Evolutionary conservation across 2,888 invertebrate species (phyloP).

Genomic region (Thecophora atra): DNA sequence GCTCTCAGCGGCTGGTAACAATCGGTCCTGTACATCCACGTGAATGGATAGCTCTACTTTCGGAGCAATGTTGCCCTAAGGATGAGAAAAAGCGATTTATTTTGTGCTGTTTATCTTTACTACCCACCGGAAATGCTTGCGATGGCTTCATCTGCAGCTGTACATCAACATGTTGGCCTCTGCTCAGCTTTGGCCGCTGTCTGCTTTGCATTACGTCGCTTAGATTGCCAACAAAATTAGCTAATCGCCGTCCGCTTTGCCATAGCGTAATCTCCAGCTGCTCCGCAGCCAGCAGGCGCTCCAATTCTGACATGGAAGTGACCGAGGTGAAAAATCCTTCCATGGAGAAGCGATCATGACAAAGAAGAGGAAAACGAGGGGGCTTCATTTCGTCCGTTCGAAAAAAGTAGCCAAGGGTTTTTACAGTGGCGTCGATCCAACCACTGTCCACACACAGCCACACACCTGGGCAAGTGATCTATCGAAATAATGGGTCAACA

Average conservation of each 20-base stretch:
- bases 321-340: slow-evolving; percentile 62
- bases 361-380: slow-evolving; percentile 59
- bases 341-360: slow-evolving; percentile 61
- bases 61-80: slow-evolving; percentile 61
- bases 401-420: slow-evolving; percentile 63
- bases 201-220: slow-evolving; percentile 57
- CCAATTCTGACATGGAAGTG: slow-evolving; percentile 52
- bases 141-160: slow-evolving; percentile 63
- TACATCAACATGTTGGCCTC: slow-evolving; percentile 57
- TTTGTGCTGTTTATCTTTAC: neutral
- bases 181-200: slow-evolving; percentile 51
- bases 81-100: neutral
- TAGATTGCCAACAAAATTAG: slow-evolving; percentile 59
- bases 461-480: slow-evolving; percentile 65
- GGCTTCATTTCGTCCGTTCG: slow-evolving; percentile 63
- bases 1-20: neutral
- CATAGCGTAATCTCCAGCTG: slow-evolving; percentile 61
- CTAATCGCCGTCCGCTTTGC: slow-evolving; percentile 64
- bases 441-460: slow-evolving; percentile 65
- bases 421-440: slow-evolving; percentile 61
- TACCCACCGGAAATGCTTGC: slow-evolving; percentile 58
- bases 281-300: slow-evolving; percentile 55
- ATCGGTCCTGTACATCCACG: slow-evolving; percentile 50
- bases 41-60: slow-evolving; percentile 60
- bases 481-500: neutral